A percentile compares a stretch with the other conserved stretches of the same genome.
These are phyloP conservation scores for Diaprepes abbreviatus DNA, from an alignment of 2,888 invertebrate species.

Conservation along the genomic window DNA sequence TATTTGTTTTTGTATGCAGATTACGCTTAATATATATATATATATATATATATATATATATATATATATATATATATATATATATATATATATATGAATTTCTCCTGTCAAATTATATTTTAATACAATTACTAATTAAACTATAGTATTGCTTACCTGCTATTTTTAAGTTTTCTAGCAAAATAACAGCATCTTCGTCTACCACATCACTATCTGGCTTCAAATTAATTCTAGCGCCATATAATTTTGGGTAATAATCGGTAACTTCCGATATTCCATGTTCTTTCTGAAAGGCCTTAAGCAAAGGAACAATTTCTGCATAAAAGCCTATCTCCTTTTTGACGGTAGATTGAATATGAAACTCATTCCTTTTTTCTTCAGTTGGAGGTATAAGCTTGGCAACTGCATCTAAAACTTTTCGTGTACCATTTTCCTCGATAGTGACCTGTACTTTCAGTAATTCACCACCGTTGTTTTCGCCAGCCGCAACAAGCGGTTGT, in stretches of 20 bases:
- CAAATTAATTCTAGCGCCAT: slow-evolving; percentile 69
- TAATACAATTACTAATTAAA: no score
- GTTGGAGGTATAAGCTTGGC: slow-evolving; percentile 72
- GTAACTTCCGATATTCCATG: slow-evolving; percentile 61
- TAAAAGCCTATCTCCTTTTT: slow-evolving; percentile 72
- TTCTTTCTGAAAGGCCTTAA: slow-evolving; percentile 68
- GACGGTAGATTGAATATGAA: slow-evolving; percentile 70
- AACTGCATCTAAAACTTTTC: slow-evolving; percentile 64
- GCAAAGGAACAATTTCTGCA: slow-evolving; percentile 66
- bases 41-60: no score
- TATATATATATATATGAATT: no score
- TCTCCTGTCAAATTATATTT: no score
- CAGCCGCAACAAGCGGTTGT: slow-evolving; percentile 67
- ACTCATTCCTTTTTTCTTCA: slow-evolving; percentile 68
- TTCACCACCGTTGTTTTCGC: slow-evolving; percentile 74
- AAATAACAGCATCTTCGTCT: slow-evolving; percentile 71
- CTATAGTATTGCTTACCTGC: no score
- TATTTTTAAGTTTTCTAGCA: slow-evolving; percentile 70
- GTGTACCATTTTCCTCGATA: slow-evolving; percentile 44
- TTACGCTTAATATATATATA: no score
- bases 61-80: no score
- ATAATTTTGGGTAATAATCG: slow-evolving; percentile 69
- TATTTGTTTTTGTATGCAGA: no score
- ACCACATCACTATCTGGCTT: slow-evolving; percentile 58
- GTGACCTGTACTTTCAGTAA: slow-evolving; percentile 67